Conservation (phyloP, 2,888 invertebrate species). For the Hyalella azteca region DNA sequence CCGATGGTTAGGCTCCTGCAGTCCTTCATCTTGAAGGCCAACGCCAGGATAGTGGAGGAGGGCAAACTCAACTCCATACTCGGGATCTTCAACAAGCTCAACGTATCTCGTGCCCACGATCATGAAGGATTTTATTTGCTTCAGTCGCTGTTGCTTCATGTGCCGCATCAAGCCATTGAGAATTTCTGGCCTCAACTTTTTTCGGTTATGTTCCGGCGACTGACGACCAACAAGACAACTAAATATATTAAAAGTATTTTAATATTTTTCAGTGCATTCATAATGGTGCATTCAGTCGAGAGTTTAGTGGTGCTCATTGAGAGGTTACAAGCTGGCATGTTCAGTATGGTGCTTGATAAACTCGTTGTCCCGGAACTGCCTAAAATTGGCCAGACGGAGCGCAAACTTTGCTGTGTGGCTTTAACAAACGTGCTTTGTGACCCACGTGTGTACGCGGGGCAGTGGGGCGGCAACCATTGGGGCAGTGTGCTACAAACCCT, state of each 20-base stretch:
- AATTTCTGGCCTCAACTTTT: constrained; percentile 86
- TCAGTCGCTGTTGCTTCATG: constrained; percentile 70
- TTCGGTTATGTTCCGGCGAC: constrained; percentile 87
- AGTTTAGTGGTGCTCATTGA: constrained; percentile 80
- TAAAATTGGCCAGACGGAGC: constrained; percentile 83
- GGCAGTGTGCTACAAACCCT: constrained; percentile 71
- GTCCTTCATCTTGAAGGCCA: constrained; percentile 79
- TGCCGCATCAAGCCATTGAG: constrained; percentile 73
- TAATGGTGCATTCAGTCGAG: constrained; percentile 79
- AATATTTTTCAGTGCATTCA: constrained; percentile 87
- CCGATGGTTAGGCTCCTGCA: constrained; percentile 90
- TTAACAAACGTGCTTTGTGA: constrained; percentile 84
- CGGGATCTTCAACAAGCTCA: constrained; percentile 95
- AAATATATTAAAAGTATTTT: constrained; percentile 91
- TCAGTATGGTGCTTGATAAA: constrained; percentile 92
- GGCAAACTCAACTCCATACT: constrained; percentile 78
- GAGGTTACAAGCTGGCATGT: constrained; percentile 89
- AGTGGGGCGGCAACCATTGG: constrained; percentile 68
- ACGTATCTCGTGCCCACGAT: constrained; percentile 92
- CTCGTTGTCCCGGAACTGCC: constrained; percentile 84
- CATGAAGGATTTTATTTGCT: constrained; percentile 86
- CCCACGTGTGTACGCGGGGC: constrained; percentile 71
- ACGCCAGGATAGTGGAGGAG: constrained; percentile 72
- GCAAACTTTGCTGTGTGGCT: constrained; percentile 90
- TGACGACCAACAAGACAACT: constrained; percentile 91